A percentile compares a stretch with the other conserved stretches of the same genome.
Evolutionary conservation across 2,113 vertebrate species (phyloP).

Genomic region (Erythrolamprus reginae): DNA sequence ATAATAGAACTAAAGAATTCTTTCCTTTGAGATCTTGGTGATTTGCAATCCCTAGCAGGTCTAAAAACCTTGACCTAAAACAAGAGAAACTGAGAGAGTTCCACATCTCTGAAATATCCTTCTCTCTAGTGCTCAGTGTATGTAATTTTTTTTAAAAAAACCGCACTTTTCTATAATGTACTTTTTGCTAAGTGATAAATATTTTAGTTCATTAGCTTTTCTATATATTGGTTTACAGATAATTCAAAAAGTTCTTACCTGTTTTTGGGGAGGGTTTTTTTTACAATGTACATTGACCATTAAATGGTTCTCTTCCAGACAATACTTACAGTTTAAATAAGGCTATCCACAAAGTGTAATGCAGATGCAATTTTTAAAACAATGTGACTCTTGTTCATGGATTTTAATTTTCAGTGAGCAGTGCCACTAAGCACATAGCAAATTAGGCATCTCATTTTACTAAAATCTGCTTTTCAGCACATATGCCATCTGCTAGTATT

Average conservation of each 20-base stretch:
- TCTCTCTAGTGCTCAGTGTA: background rate
- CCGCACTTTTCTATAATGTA: background rate
- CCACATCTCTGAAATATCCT: accelerated
- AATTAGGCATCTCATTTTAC: slow-evolving; percentile 41
- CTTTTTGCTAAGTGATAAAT: background rate
- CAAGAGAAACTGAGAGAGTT: background rate
- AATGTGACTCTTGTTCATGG: background rate
- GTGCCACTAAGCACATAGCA: background rate
- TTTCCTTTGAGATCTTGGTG: background rate
- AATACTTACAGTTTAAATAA: background rate
- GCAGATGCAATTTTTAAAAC: background rate
- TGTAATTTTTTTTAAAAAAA: background rate
- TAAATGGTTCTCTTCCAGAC: background rate
- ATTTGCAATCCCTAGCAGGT: background rate
- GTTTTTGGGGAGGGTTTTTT: background rate
- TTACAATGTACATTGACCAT: accelerated
- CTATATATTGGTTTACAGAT: background rate
- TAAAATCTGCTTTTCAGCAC: slow-evolving; percentile 42
- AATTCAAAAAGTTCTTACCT: background rate
- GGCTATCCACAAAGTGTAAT: background rate
- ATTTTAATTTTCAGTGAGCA: slow-evolving; percentile 26
- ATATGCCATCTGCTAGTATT: slow-evolving; percentile 41
- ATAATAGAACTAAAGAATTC: background rate
- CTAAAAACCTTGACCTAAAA: background rate
- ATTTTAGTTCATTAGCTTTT: background rate